Conservation (phyloP, 2,888 invertebrate species). For the Allolobophora icterica region DNA sequence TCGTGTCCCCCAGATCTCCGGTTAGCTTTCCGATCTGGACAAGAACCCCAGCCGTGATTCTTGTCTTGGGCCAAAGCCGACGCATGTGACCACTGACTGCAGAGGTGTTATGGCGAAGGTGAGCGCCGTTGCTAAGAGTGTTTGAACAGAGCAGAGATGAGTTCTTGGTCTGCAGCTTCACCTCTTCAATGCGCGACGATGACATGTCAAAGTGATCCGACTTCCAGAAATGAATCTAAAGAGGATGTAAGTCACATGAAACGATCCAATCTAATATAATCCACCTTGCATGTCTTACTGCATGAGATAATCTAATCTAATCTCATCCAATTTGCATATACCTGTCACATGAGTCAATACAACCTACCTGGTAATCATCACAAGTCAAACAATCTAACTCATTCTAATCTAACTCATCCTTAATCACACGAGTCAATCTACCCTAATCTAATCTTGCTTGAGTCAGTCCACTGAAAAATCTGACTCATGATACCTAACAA, state of each 20-base stretch:
- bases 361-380: too few species aligned
- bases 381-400: too few species aligned
- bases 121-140: background rate
- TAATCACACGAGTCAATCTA: too few species aligned
- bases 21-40: slow-evolving; percentile 79
- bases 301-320: too few species aligned
- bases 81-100: slow-evolving; percentile 44
- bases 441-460: too few species aligned
- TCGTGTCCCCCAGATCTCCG: slow-evolving; percentile 73
- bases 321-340: too few species aligned
- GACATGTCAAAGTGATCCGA: background rate
- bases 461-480: too few species aligned
- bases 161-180: background rate
- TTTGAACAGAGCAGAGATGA: slow-evolving; percentile 24
- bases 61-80: slow-evolving; percentile 57
- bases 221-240: slow-evolving; percentile 26
- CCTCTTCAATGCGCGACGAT: background rate
- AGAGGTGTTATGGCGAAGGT: background rate
- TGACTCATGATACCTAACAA: too few species aligned
- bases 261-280: too few species aligned
- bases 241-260: background rate
- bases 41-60: slow-evolving; percentile 85
- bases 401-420: too few species aligned
- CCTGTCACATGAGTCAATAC: too few species aligned
- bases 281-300: too few species aligned